These are phyloP conservation scores for Acromyrmex echinatior DNA, from an alignment of 1,140 invertebrate species.

Conservation along the genomic window DNA sequence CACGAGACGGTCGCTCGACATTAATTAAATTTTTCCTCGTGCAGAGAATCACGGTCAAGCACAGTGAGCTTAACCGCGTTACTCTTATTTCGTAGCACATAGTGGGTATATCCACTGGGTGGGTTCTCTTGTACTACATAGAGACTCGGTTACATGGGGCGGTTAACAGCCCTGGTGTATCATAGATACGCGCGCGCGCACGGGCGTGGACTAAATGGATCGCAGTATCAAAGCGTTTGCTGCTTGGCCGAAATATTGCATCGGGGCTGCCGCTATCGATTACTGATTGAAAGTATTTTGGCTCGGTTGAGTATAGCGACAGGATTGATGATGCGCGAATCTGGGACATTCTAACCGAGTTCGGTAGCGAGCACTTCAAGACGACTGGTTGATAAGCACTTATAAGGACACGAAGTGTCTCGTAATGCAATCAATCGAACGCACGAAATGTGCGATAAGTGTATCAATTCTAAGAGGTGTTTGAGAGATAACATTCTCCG, in stretches of 20 bases:
- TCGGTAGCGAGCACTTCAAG: conserved; percentile 7
- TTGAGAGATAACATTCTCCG: not conserved
- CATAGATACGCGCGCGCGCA: conserved; percentile 9
- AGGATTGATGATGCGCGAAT: conserved; percentile 6
- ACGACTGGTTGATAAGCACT: conserved; percentile 52
- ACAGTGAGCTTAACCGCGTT: conserved; percentile 21
- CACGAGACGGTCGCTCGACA: not conserved
- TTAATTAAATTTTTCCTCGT: conserved; percentile 31
- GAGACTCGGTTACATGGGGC: not conserved
- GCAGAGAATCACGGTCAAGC: conserved; percentile 43
- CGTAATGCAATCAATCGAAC: conserved; percentile 11
- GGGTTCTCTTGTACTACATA: not conserved
- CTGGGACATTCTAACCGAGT: conserved; percentile 44
- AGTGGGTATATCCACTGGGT: not conserved
- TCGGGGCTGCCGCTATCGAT: conserved; percentile 32
- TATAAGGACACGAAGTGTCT: conserved; percentile 43
- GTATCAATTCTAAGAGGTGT: not conserved
- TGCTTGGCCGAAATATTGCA: conserved; percentile 39
- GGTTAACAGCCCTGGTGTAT: conserved; percentile 20
- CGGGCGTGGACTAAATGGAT: conserved; percentile 32
- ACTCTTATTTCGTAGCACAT: conserved; percentile 20
- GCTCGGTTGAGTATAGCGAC: not conserved
- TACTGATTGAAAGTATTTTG: conserved; percentile 56
- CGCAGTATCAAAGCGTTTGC: conserved; percentile 31
- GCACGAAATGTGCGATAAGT: conserved; percentile 6